Evolutionary conservation across 2,113 vertebrate genomes (phyloP).

Genomic region (Dasypus novemcinctus): DNA sequence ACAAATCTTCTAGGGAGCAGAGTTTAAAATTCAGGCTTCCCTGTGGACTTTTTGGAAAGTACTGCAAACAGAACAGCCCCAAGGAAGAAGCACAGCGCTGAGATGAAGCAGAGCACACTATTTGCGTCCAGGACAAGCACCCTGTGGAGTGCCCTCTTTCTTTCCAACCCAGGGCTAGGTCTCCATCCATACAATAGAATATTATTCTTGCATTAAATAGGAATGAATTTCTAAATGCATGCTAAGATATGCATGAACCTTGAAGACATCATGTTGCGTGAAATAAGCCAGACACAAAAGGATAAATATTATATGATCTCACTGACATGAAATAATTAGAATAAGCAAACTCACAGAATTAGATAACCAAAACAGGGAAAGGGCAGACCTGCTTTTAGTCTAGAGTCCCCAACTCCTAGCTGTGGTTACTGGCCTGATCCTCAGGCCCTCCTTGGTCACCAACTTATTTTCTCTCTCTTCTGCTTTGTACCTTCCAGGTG

Average conservation of each 20-base stretch:
- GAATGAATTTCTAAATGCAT: too few species aligned
- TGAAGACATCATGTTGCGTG: too few species aligned
- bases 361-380: neutral
- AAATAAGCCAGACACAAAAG: too few species aligned
- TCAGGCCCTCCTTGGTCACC: neutral
- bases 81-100: neutral
- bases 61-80: neutral
- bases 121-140: neutral
- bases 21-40: too few species aligned
- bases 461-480: neutral
- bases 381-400: neutral
- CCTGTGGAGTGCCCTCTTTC: neutral
- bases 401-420: neutral
- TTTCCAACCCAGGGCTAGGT: neutral
- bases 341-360: too few species aligned
- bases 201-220: too few species aligned
- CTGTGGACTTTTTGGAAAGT: too few species aligned
- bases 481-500: conserved; percentile 81
- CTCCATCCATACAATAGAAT: too few species aligned
- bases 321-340: too few species aligned
- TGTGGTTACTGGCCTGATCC: neutral
- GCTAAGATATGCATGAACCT: too few species aligned
- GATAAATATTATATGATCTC: too few species aligned
- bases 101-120: neutral
- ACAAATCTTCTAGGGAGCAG: too few species aligned